Conservation (phyloP, 2,797 vertebrate genomes). For the Cirrhinus mrigala region DNA sequence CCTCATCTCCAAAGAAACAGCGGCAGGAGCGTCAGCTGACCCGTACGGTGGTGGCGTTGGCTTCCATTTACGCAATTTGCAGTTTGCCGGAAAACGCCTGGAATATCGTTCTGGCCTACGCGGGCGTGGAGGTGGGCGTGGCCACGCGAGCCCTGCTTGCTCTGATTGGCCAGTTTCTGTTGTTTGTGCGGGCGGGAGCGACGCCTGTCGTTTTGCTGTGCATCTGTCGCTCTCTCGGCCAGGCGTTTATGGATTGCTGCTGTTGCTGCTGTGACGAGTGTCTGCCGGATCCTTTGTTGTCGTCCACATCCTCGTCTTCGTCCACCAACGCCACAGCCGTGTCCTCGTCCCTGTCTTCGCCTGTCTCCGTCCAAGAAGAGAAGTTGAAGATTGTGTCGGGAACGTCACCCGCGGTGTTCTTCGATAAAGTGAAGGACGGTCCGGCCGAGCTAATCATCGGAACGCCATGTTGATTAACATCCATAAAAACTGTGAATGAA, state of each 20-base stretch:
- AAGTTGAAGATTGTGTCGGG: constrained; percentile 76
- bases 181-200: constrained; percentile 86
- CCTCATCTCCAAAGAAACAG: constrained; percentile 53
- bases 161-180: constrained; percentile 90
- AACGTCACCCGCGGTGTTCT: constrained; percentile 76
- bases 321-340: constrained; percentile 54
- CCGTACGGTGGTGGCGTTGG: constrained; percentile 85
- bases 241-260: constrained; percentile 95
- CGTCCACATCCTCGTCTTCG: constrained; percentile 64
- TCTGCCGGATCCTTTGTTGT: constrained; percentile 65
- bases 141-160: constrained; percentile 80
- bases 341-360: constrained; percentile 60
- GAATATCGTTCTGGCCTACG: constrained; percentile 85
- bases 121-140: constrained; percentile 73
- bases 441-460: constrained; percentile 79
- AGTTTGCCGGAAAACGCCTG: constrained; percentile 88
- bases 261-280: constrained; percentile 92
- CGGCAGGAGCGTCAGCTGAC: constrained; percentile 79
- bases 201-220: constrained; percentile 88
- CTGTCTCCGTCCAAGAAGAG: constrained; percentile 67
- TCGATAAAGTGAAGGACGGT: constrained; percentile 80
- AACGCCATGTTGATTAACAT: constrained; percentile 85
- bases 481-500: constrained; percentile 59
- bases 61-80: constrained; percentile 82
- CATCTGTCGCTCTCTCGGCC: constrained; percentile 88